These are phyloP conservation scores for Cheilosia urbana DNA, from an alignment of 2,888 invertebrate species.

Conservation along the genomic window DNA sequence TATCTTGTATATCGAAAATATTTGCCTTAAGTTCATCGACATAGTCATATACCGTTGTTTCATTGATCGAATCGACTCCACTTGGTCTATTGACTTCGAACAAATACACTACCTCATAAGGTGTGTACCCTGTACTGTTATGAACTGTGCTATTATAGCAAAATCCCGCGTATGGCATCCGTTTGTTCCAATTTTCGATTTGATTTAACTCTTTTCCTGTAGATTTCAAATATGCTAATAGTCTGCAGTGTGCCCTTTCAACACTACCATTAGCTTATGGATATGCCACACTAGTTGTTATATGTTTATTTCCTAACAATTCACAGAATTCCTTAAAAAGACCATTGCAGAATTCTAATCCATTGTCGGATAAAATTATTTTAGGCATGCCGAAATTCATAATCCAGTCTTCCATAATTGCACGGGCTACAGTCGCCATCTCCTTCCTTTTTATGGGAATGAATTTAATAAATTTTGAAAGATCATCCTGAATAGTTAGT, in stretches of 20 bases:
- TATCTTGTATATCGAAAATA: too few relatives aligned
- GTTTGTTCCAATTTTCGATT: too few relatives aligned
- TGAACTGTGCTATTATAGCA: too few relatives aligned
- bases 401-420: not conserved
- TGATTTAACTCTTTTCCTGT: too few relatives aligned
- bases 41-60: too few relatives aligned
- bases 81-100: too few relatives aligned
- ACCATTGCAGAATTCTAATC: slow-evolving; percentile 4
- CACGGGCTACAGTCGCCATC: slow-evolving; percentile 1
- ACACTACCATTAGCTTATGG: slow-evolving; percentile 19
- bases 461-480: slow-evolving; percentile 9
- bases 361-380: slow-evolving; percentile 12
- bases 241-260: slow-evolving; percentile 20
- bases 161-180: too few relatives aligned
- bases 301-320: slow-evolving; percentile 16
- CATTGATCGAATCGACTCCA: too few relatives aligned
- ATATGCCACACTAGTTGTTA: slow-evolving; percentile 29
- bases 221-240: slow-evolving; percentile 6
- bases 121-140: too few relatives aligned
- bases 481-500: slow-evolving; percentile 17
- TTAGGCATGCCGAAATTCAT: too few relatives aligned
- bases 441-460: slow-evolving; percentile 14
- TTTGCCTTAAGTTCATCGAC: too few relatives aligned
- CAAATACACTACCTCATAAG: too few relatives aligned
- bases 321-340: slow-evolving; percentile 26